Evolutionary conservation across 1,140 invertebrate genomes (phyloP), one percentile per base, ranked within the genome.

Genomic region (Drosophila pseudoobscura): DNA sequence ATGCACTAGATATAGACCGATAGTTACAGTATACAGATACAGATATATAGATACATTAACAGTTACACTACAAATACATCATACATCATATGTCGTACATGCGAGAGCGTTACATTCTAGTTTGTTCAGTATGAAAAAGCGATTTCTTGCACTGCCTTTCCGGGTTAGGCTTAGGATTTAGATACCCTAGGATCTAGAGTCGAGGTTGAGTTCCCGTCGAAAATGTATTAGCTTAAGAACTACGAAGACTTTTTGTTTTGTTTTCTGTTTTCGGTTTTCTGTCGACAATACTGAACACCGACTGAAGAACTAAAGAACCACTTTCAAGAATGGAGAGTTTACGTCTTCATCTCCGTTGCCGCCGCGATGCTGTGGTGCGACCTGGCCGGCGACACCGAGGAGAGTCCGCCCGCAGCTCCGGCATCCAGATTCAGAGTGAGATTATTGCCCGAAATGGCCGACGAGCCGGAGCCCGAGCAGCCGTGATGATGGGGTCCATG

Each of bases 101-200:
- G 51, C 47, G 52, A 79, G 44, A 75, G 51, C 71, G 61, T 85
- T 69, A 85, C 69, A 82, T 43, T 39, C 80, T 85, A 85, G 58
- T 87, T 88, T 88, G 82, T 78, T 87, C 82, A 87, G 83, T 88
- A 44, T 66, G 75, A 83, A 87, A 87, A 85, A 61, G 60, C 53
- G 50, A 64, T 80, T 31, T 31, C 8, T 9, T 8, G 31, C 31
- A 8, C 3, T 31, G 31, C 31, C 31, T 31, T 9, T 80, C 39
- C 35, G 52, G 22, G 35, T 64, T 59, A 60, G 43, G 57, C 56
- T 64, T 61, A 45, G 52, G 46, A 43, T 44, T 56, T 39, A 20
- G 55, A 26, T 54, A 44, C 35, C 17, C 31, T 45, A 22, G 39
- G 53, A 31, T 54, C 49, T 60, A 72, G 35, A 58, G 45, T 75